Base-by-base conservation (phyloP, 2,113 vertebrate species). In the Varanus komodoensis region DNA sequence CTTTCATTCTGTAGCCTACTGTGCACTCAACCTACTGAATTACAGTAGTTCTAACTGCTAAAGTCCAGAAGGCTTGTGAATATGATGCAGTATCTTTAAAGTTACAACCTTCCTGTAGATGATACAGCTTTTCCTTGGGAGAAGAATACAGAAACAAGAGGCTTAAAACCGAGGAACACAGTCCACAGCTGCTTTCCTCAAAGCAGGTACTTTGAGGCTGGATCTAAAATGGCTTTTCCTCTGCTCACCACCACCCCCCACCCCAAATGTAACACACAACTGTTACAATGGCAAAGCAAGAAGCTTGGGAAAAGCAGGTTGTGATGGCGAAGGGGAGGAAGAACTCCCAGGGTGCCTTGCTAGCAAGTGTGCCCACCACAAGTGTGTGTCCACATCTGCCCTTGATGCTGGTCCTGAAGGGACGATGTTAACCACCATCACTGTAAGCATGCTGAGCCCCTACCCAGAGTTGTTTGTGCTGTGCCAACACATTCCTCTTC, bases 31-130 rank as follows among this genome's bases (percentile, higher is more conserved):
- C 85, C 12, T 57, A 48, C 54, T 27, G 88, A 48, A 34, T 78
- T 74, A 85, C 50, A 50, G 61, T 77, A 90, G 38, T 34, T 81
- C 71, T 0, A 34, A 90, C 87, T 84, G 64, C 2, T 82, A 82
- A 23, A 15, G 0, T 48, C 78, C 57, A 0, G 27, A 8, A 94
- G 50, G 44, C 74, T 69, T 44, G 19, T 14, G 79, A 78, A 87
- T 87, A 87, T 77, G 57, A 91, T 77, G 52, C 0, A 0, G 7
- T 44, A 75, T 27, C 38, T 61, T 85, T 89, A 89, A 11, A 80
- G 78, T n/a, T 6, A 86, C 73, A 67, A 44, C 21, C 77, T 6
- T 32, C 6, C 89, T 71, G 25, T 84, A 21, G 25, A 73, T 23
- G 69, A 6, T 27, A 85, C 90, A 27, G 25, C 21, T n/a, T 69